These are phyloP conservation scores for Melipona beecheii DNA, from an alignment of 2,888 invertebrate species.

Conservation along the genomic window DNA sequence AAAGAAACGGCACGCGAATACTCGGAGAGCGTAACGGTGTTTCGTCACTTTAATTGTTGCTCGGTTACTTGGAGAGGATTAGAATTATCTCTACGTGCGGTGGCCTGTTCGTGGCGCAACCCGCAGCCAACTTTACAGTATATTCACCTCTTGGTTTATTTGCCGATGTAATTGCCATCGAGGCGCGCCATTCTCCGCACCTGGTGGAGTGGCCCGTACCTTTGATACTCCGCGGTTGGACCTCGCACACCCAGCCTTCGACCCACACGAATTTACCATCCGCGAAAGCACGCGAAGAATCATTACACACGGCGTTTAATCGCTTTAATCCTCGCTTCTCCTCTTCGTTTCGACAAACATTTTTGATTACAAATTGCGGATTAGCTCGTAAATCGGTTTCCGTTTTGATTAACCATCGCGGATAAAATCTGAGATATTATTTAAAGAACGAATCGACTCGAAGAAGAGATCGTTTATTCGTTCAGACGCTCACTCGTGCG, in stretches of 20 bases:
- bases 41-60: conserved; percentile 25
- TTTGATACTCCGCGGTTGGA: conserved; percentile 63
- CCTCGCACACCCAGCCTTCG: conserved; percentile 56
- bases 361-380: neutral
- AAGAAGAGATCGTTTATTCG: neutral
- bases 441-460: neutral
- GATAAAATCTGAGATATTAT: neutral
- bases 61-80: conserved; percentile 41
- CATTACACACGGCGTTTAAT: conserved; percentile 1
- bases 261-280: conserved; percentile 54
- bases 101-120: conserved; percentile 55
- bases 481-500: neutral
- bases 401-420: no score
- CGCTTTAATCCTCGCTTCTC: neutral
- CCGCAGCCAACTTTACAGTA: conserved; percentile 64
- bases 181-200: conserved; percentile 73
- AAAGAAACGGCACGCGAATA: neutral
- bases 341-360: neutral
- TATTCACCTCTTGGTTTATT: conserved; percentile 71
- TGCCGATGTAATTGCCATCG: conserved; percentile 73
- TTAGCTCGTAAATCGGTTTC: no score
- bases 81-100: conserved; percentile 63
- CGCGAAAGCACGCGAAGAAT: conserved; percentile 35
- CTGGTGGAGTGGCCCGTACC: conserved; percentile 69
- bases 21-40: neutral